These are phyloP conservation scores for Myiozetetes cayanensis DNA, from an alignment of 2,113 vertebrate genomes.

Conservation along the genomic window DNA sequence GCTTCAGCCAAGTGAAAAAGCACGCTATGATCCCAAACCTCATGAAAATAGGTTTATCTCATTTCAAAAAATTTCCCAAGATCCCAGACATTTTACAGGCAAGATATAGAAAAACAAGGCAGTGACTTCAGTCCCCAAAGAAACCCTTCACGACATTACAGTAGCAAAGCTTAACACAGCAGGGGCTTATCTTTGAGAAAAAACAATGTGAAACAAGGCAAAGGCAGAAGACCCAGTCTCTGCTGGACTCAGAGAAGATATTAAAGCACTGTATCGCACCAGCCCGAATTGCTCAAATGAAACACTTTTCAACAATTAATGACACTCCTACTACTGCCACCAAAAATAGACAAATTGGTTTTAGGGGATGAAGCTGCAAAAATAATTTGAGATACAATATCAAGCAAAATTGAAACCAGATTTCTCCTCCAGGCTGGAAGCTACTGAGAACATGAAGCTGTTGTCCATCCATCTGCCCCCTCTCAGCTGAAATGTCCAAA, in stretches of 20 bases:
- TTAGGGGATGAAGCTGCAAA: background rate
- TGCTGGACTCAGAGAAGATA: accelerated
- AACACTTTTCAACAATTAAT: background rate
- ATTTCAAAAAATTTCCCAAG: background rate
- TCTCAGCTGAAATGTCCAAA: background rate
- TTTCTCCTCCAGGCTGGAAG: background rate
- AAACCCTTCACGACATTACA: background rate
- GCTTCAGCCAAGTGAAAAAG: background rate
- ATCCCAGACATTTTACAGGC: background rate
- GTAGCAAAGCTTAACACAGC: background rate
- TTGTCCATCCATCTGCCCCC: background rate
- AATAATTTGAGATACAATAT: background rate
- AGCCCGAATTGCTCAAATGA: background rate
- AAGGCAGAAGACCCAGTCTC: background rate
- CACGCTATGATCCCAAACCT: accelerated
- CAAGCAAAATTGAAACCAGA: background rate
- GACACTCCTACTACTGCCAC: background rate
- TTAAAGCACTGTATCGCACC: background rate
- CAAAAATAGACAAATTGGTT: background rate
- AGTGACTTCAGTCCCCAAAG: background rate
- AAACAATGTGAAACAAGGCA: background rate
- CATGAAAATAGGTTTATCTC: background rate
- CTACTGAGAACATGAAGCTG: background rate
- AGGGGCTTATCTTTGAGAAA: background rate
- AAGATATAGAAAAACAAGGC: background rate